Evolutionary conservation across 2,113 vertebrate species (phyloP).

Genomic region (Blennius ocellaris): DNA sequence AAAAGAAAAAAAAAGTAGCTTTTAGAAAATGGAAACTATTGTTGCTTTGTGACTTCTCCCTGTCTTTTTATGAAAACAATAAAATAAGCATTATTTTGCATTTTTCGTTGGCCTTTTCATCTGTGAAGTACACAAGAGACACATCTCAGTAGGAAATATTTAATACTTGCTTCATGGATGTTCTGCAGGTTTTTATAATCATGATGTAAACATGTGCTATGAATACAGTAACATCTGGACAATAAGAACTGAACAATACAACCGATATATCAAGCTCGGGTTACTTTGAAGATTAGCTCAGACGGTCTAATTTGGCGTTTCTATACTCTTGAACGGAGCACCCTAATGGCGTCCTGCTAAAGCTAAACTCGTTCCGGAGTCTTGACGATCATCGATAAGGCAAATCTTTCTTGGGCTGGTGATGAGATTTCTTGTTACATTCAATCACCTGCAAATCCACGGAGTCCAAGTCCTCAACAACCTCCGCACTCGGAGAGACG

Average conservation of each 20-base stretch:
- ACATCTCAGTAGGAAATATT: constrained; percentile 50
- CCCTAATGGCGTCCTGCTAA: constrained; percentile 10
- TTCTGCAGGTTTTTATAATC: constrained; percentile 1
- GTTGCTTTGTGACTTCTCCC: constrained; percentile 77
- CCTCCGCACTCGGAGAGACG: neutral
- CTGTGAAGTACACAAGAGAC: constrained; percentile 6
- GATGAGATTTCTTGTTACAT: constrained; percentile 35
- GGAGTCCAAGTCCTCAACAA: constrained; percentile 5
- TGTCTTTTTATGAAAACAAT: constrained; percentile 77
- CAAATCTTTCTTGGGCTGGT: constrained; percentile 35
- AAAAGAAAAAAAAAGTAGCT: constrained; percentile 52
- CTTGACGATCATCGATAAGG: constrained; percentile 22
- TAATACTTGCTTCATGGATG: constrained; percentile 38
- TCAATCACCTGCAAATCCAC: constrained; percentile 13
- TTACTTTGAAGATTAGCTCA: neutral
- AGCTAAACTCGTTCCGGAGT: neutral
- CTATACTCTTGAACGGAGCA: constrained; percentile 16
- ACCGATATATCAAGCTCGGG: constrained; percentile 7
- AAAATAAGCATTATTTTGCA: constrained; percentile 71
- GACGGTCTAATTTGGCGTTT: neutral
- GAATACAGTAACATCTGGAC: constrained; percentile 12
- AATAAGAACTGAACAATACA: neutral
- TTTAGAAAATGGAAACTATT: constrained; percentile 71
- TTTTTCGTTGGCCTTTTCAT: constrained; percentile 29
- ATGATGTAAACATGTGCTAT: constrained; percentile 26